A percentile compares a stretch with the other conserved stretches of the same genome.
phyloP scores from a whole-genome alignment of 2,888 invertebrate species.

The Tolmerus cingulatus region DNA sequence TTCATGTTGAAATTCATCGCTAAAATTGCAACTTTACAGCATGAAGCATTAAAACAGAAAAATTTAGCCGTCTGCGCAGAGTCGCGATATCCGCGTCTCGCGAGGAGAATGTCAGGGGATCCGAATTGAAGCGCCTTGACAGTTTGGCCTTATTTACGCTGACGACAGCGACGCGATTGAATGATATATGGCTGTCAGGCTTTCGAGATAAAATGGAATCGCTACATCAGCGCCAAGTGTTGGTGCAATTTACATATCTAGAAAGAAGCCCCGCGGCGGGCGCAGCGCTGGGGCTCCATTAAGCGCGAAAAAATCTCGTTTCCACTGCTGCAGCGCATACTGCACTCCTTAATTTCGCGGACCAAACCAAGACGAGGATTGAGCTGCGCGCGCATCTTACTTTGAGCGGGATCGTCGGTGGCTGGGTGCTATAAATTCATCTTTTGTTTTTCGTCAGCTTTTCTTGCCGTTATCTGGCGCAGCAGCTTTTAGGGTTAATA shows the following conservation, averaged over 20 bases:
- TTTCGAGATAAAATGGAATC: conserved; percentile 36
- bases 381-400: conserved; percentile 35
- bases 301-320: conserved; percentile 1
- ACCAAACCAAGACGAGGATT: background rate
- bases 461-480: conserved; percentile 28
- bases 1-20: conserved; percentile 22
- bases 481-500: conserved; percentile 40
- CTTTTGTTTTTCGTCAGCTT: conserved; percentile 10
- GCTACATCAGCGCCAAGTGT: conserved; percentile 39
- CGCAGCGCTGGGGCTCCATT: background rate
- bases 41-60: conserved; percentile 4
- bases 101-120: background rate
- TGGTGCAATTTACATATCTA: conserved; percentile 38
- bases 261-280: background rate
- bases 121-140: conserved; percentile 28
- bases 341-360: conserved; percentile 8
- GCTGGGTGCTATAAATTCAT: conserved; percentile 2
- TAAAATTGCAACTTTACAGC: conserved; percentile 6
- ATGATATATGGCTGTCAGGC: conserved; percentile 49
- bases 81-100: background rate
- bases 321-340: background rate
- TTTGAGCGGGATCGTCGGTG: background rate
- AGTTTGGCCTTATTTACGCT: conserved; percentile 38
- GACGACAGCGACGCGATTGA: conserved; percentile 46
- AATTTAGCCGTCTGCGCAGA: background rate